These are phyloP conservation scores for Acleris sparsana DNA, from an alignment of 2,888 invertebrate genomes.

Conservation along the genomic window DNA sequence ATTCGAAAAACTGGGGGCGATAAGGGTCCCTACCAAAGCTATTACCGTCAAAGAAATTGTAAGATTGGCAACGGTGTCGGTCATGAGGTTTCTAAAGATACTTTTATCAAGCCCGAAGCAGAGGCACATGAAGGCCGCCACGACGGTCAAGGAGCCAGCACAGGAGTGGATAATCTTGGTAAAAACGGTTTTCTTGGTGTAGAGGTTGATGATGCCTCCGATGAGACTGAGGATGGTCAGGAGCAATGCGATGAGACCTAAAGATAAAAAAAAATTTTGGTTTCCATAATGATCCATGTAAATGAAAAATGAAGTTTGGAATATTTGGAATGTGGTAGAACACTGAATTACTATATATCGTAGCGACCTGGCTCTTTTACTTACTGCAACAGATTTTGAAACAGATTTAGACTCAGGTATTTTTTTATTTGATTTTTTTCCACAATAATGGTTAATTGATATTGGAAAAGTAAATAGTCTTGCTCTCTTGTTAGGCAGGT, in stretches of 20 bases:
- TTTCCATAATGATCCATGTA: too few relatives aligned
- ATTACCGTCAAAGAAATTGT: constrained; percentile 51
- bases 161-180: constrained; percentile 49
- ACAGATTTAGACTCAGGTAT: too few relatives aligned
- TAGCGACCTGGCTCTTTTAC: too few relatives aligned
- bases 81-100: constrained; percentile 37
- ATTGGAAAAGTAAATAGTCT: too few relatives aligned
- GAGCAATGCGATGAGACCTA: constrained; percentile 62
- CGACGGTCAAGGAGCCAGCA: constrained; percentile 50
- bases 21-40: constrained; percentile 52
- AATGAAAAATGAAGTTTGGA: too few relatives aligned
- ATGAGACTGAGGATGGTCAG: constrained; percentile 55
- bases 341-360: too few relatives aligned
- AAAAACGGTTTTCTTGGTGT: constrained; percentile 38
- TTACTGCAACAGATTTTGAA: too few relatives aligned
- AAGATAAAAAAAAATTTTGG: constrained; percentile 41
- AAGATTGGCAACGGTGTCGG: constrained; percentile 47
- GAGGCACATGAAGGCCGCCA: constrained; percentile 52
- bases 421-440: too few relatives aligned
- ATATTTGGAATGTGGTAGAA: too few relatives aligned
- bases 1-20: constrained; percentile 43
- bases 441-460: too few relatives aligned
- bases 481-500: too few relatives aligned
- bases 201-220: constrained; percentile 55
- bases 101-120: constrained; percentile 49